Percentiles rank a stretch among this genome's conserved stretches.
These are phyloP conservation scores for Lepidotrigona ventralis DNA, from an alignment of 1,140 invertebrate genomes.

Conservation along the genomic window DNA sequence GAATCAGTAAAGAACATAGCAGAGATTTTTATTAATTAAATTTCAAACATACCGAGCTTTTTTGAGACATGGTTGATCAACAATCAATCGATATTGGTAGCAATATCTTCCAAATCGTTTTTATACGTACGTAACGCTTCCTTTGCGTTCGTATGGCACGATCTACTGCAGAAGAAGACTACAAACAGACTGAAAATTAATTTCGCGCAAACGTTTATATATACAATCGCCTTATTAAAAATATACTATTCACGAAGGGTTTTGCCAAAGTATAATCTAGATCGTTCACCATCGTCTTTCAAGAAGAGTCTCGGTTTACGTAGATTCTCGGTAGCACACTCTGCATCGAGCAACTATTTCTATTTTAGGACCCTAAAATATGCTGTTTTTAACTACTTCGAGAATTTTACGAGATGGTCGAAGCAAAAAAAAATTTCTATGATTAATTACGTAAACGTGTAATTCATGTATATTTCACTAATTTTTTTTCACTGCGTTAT, in stretches of 20 bases:
- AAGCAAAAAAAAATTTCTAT: too few species aligned
- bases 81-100: neutral
- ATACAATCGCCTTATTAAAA: slow-evolving; percentile 67
- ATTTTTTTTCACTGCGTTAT: neutral
- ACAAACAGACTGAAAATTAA: slow-evolving; percentile 23
- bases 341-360: slow-evolving; percentile 1
- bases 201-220: slow-evolving; percentile 49
- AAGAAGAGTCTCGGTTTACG: slow-evolving; percentile 6
- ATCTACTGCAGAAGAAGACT: neutral
- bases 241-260: slow-evolving; percentile 52
- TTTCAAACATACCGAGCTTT: slow-evolving; percentile 49
- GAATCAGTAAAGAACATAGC: neutral
- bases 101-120: neutral
- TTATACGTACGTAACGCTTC: neutral
- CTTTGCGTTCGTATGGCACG: neutral
- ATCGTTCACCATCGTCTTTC: slow-evolving; percentile 48
- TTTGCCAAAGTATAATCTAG: slow-evolving; percentile 71
- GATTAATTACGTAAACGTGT: neutral
- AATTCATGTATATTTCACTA: neutral
- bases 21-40: neutral
- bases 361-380: slow-evolving; percentile 73
- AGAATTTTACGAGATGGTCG: neutral
- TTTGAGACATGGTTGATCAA: slow-evolving; percentile 53
- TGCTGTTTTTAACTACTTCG: slow-evolving; percentile 63
- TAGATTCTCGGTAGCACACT: neutral